Conservation (phyloP, 2,113 vertebrate species). For the Lophotis ruficrista region DNA sequence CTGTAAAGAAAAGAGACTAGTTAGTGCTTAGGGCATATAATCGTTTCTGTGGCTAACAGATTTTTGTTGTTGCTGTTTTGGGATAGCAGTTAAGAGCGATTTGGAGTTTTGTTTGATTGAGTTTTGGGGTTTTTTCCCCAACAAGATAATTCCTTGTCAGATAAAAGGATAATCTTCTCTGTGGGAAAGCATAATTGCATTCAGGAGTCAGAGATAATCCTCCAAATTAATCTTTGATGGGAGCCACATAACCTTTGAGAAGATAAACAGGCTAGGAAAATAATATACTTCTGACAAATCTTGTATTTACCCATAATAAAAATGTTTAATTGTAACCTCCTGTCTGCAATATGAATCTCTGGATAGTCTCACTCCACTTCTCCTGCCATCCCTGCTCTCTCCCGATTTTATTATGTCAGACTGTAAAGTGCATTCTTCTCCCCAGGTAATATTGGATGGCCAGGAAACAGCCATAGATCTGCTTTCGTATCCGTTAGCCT, state of each 20-base stretch:
- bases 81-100: background rate
- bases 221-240: constrained; percentile 18
- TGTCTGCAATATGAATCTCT: constrained; percentile 12
- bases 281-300: background rate
- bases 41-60: background rate
- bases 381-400: background rate
- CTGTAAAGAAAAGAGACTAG: background rate
- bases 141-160: background rate
- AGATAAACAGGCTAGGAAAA: constrained; percentile 34
- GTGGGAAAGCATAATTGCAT: background rate
- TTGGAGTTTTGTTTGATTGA: background rate
- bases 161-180: background rate
- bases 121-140: background rate
- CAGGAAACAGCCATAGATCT: background rate
- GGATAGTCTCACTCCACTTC: constrained; percentile 9
- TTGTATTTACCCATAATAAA: constrained; percentile 10
- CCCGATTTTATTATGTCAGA: background rate
- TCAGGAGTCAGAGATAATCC: background rate
- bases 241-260: constrained; percentile 9
- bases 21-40: background rate
- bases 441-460: constrained; percentile 16
- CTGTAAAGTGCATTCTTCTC: constrained; percentile 52
- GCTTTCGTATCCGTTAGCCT: background rate
- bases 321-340: constrained; percentile 41
- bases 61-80: background rate